Evolutionary conservation across 2,888 invertebrate genomes (phyloP).

Genomic region (Drosophila affinis): DNA sequence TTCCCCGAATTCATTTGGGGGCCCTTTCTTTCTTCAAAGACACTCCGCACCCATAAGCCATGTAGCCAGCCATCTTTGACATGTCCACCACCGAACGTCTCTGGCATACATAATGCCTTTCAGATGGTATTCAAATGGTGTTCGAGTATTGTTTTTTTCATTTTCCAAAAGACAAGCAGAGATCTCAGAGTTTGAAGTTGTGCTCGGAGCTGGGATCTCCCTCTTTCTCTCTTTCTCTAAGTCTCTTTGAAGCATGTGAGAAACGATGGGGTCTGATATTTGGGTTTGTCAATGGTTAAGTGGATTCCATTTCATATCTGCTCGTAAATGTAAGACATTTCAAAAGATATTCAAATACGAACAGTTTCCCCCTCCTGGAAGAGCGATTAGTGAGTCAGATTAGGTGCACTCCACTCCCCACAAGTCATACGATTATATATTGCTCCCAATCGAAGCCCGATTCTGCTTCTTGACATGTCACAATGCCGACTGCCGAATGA

Average conservation of each 20-base stretch:
- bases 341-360: slow-evolving; percentile 36
- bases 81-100: slow-evolving; percentile 26
- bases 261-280: slow-evolving; percentile 29
- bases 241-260: slow-evolving; percentile 38
- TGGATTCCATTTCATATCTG: slow-evolving; percentile 5
- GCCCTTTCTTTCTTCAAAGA: no score
- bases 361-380: slow-evolving; percentile 6
- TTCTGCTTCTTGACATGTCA: slow-evolving; percentile 58
- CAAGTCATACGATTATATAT: not conserved
- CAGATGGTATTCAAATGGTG: slow-evolving; percentile 26
- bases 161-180: slow-evolving; percentile 37
- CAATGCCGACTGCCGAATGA: slow-evolving; percentile 55
- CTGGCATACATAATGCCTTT: slow-evolving; percentile 50
- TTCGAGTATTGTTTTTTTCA: slow-evolving; percentile 68
- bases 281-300: slow-evolving; percentile 11
- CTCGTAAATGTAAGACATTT: slow-evolving; percentile 8
- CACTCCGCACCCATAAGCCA: slow-evolving; percentile 1
- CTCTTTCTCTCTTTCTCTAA: slow-evolving; percentile 16
- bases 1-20: slow-evolving; percentile 20
- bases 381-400: slow-evolving; percentile 38
- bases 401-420: slow-evolving; percentile 13
- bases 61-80: slow-evolving; percentile 1
- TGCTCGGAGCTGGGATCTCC: not conserved
- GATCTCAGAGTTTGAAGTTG: not conserved
- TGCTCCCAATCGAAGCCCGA: slow-evolving; percentile 24